A percentile compares a stretch with the other conserved stretches of the same genome.
Conservation (phyloP, 1,140 invertebrate genomes). For the Temnothorax curvispinosus region DNA sequence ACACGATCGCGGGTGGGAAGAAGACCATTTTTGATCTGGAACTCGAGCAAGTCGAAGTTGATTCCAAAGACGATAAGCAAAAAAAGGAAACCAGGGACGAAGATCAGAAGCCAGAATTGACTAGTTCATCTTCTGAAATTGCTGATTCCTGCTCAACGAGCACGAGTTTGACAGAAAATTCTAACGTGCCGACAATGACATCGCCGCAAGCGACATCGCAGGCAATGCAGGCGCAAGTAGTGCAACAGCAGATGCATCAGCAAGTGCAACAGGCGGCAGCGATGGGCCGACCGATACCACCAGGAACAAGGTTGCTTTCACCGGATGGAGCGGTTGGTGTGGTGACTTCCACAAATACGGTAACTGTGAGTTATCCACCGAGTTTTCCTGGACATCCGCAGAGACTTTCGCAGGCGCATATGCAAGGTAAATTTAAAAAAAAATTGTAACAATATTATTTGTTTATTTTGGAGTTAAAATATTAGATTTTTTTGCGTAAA, state of each 20-base stretch:
- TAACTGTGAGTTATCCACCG: slow-evolving; percentile 87
- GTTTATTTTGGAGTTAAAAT: background rate
- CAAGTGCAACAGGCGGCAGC: slow-evolving; percentile 88
- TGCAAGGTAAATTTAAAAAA: slow-evolving; percentile 77
- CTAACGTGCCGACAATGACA: slow-evolving; percentile 72
- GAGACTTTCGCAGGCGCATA: slow-evolving; percentile 79
- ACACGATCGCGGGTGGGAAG: slow-evolving; percentile 90
- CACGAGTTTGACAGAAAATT: slow-evolving; percentile 73
- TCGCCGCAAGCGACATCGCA: slow-evolving; percentile 71
- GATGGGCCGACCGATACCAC: slow-evolving; percentile 87
- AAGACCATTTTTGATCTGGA: slow-evolving; percentile 92
- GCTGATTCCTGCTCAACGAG: slow-evolving; percentile 67
- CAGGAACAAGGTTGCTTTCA: slow-evolving; percentile 87
- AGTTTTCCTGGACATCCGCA: slow-evolving; percentile 85
- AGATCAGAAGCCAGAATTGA: slow-evolving; percentile 77
- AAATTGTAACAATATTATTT: background rate
- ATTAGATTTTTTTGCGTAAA: background rate
- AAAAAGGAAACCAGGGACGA: slow-evolving; percentile 84
- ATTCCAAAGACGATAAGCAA: slow-evolving; percentile 87
- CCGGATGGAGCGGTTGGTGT: slow-evolving; percentile 89
- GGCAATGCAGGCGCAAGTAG: slow-evolving; percentile 78
- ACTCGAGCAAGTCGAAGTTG: slow-evolving; percentile 89
- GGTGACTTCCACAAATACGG: slow-evolving; percentile 88
- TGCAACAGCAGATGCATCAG: slow-evolving; percentile 87
- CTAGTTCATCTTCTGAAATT: slow-evolving; percentile 68